phyloP scores from a whole-genome alignment of 2,797 vertebrate species.

The Rhinogobio ventralis region DNA sequence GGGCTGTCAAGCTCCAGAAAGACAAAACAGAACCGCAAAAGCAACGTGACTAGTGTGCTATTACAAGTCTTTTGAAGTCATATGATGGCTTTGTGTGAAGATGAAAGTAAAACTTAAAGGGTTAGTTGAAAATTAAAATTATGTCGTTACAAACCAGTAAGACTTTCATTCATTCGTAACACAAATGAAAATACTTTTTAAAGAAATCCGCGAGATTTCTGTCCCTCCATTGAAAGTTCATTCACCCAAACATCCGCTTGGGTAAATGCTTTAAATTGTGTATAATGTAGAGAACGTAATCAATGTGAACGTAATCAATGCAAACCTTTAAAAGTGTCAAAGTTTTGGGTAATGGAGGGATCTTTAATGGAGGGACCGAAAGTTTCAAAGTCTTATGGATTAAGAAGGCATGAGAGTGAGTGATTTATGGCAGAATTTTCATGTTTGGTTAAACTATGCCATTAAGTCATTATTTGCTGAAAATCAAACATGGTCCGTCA shows the following conservation, averaged over 20 bases:
- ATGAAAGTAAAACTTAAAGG: background rate
- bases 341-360: background rate
- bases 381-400: background rate
- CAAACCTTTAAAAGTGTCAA: background rate
- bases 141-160: too few species aligned
- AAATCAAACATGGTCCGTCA: background rate
- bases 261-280: background rate
- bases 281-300: background rate
- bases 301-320: background rate
- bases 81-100: background rate
- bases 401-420: background rate
- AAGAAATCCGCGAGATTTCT: background rate
- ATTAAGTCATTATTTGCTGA: background rate
- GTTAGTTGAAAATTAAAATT: too few species aligned
- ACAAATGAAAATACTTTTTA: background rate
- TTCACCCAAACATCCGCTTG: background rate
- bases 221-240: background rate
- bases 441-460: too few species aligned
- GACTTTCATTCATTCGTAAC: background rate
- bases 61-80: background rate
- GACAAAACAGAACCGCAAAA: too few species aligned
- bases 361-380: background rate
- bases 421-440: background rate
- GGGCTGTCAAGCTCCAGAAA: background rate
- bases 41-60: background rate